Base-by-base conservation (phyloP, 1,140 invertebrate genomes). In the Popillia japonica region DNA sequence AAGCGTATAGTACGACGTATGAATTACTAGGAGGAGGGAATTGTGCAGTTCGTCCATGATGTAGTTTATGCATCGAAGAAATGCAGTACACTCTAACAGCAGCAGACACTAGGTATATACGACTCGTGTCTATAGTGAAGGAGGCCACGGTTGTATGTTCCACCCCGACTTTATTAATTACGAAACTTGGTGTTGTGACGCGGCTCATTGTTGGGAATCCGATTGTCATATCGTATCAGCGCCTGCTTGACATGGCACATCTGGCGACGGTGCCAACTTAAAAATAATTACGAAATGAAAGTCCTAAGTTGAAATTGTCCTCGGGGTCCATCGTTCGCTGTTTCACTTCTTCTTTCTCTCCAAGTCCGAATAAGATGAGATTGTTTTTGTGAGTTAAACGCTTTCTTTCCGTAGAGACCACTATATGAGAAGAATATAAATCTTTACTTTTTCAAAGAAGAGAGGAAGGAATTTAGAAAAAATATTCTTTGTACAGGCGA, bases 121-220 rank as follows among this genome's bases (percentile, higher is more conserved):
- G 14, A 7, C 10, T 17, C 48, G 17, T n/a, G 17, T 17, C 0
- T 55, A 55, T 22, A 68, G 6, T 27, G 14, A 23, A 68, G 17
- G 2, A 27, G 22, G 27, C 61, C 61, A 68, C 20, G 61, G 61
- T 14, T 68, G 61, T 55, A 55, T 68, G 22, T 68, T 68, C 61
- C 61, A 68, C 82, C 80, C 79, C 78, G 82, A 83, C 82, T 83
- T 85, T 85, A 84, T 85, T 85, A 85, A 85, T 85, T 85, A 85
- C 84, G 77, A 77, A 83, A 85, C 83, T 85, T 78, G 83, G 81
- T 85, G 84, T 83, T 85, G 83, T 84, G 82, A 80, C 76, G 78
- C 72, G 77, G 44, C 75, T 75, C 75, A 79, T 77, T 80, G 78
- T 79, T 59, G 73, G 11, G 74, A 81, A 84, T 83, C 81, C 79